Evolutionary conservation across 2,888 invertebrate genomes (phyloP).

Genomic region (Pyrocoelia pectoralis): DNA sequence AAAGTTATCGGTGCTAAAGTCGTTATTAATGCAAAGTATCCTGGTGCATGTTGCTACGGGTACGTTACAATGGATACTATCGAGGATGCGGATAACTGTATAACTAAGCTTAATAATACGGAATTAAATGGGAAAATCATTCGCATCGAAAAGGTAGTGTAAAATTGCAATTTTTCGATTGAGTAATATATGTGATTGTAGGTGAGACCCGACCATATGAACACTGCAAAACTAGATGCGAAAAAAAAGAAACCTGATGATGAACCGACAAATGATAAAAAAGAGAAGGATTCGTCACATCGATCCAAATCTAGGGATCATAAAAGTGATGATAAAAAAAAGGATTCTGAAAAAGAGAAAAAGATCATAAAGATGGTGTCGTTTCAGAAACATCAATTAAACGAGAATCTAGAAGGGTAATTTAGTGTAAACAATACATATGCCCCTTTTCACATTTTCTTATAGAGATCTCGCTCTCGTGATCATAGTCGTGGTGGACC

Average conservation of each 20-base stretch:
- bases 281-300: conserved; percentile 15
- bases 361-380: conserved; percentile 21
- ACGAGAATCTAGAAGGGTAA: conserved; percentile 19
- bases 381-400: neutral
- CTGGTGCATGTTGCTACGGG: conserved; percentile 93
- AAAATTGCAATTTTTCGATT: neutral
- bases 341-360: conserved; percentile 38
- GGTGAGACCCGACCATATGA: conserved; percentile 56
- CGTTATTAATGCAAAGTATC: conserved; percentile 92
- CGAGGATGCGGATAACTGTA: conserved; percentile 89
- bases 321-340: conserved; percentile 30
- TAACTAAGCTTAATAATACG: conserved; percentile 88
- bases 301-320: conserved; percentile 17
- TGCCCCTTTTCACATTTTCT: conserved; percentile 5
- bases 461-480: conserved; percentile 50
- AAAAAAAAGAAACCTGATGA: conserved; percentile 31
- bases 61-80: conserved; percentile 95
- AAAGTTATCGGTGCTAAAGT: conserved; percentile 97
- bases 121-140: conserved; percentile 95
- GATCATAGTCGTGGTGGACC: conserved; percentile 33
- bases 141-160: conserved; percentile 86
- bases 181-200: conserved; percentile 21
- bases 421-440: neutral
- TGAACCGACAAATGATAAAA: conserved; percentile 24
- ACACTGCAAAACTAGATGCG: conserved; percentile 45